Percentiles rank a stretch among this genome's conserved stretches.
Conservation (phyloP, 2,888 invertebrate species). For the Drosophila melanosoma region DNA sequence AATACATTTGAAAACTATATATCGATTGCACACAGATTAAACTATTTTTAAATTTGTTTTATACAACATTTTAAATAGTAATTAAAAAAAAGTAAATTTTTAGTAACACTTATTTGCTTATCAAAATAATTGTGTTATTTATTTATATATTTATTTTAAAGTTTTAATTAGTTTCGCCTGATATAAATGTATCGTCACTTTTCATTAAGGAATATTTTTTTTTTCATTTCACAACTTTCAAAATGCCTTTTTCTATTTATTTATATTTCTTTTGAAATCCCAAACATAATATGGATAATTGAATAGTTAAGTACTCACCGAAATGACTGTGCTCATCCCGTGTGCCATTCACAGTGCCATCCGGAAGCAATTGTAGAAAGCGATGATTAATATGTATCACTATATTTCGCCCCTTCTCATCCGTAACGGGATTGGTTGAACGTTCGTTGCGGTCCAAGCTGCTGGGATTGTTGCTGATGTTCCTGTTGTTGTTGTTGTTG, state of each 20-base stretch:
- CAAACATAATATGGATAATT: background rate
- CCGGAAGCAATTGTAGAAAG: constrained; percentile 92
- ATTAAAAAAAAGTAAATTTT: background rate
- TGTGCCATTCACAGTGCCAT: constrained; percentile 94
- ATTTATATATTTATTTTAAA: background rate
- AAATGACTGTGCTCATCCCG: constrained; percentile 92
- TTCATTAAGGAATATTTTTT: background rate
- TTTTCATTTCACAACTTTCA: background rate
- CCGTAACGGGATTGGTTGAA: constrained; percentile 92
- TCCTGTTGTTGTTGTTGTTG: constrained; percentile 49
- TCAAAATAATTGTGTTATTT: background rate
- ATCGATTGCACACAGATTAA: background rate
- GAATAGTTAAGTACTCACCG: constrained; percentile 88
- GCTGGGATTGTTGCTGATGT: constrained; percentile 64
- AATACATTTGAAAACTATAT: background rate
- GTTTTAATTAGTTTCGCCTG: background rate
- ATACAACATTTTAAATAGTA: background rate
- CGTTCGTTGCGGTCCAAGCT: constrained; percentile 87
- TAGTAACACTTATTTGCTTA: background rate
- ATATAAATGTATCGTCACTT: background rate
- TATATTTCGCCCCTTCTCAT: constrained; percentile 86
- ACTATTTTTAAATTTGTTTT: background rate
- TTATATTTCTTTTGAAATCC: background rate
- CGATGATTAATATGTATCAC: constrained; percentile 94
- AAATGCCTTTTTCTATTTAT: background rate